A percentile compares a stretch with the other conserved stretches of the same genome.
Evolutionary conservation across 2,888 invertebrate genomes (phyloP).

Genomic region (Vanessa cardui): DNA sequence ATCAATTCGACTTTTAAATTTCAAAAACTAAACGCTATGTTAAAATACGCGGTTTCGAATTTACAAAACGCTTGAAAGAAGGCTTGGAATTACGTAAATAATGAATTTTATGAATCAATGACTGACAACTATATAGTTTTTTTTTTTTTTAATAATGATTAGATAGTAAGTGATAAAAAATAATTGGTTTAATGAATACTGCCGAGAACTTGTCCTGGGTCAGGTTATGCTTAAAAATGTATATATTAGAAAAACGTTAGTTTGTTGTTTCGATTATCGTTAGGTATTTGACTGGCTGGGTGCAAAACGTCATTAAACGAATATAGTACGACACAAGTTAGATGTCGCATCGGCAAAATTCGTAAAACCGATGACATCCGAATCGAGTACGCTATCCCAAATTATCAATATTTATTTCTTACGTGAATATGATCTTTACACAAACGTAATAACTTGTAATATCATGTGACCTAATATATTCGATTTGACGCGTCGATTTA

Average conservation of each 20-base stretch:
- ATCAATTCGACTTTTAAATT: too few species aligned
- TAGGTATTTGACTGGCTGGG: not conserved
- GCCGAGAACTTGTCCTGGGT: conserved; percentile 31
- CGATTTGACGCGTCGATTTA: too few species aligned
- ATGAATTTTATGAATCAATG: not conserved
- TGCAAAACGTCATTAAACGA: not conserved
- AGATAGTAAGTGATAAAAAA: not conserved
- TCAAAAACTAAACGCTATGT: not conserved
- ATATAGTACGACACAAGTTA: too few species aligned
- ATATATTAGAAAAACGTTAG: conserved; percentile 16
- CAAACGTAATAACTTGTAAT: too few species aligned
- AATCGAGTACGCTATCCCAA: too few species aligned
- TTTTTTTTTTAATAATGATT: not conserved
- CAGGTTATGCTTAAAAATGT: conserved; percentile 18
- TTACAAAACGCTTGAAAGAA: too few species aligned
- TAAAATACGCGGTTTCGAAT: not conserved
- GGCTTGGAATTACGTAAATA: not conserved
- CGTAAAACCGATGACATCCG: too few species aligned
- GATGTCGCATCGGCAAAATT: too few species aligned
- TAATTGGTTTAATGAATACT: conserved; percentile 13
- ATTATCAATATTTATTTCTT: too few species aligned
- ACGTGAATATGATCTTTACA: too few species aligned
- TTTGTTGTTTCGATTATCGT: not conserved
- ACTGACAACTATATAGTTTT: not conserved
- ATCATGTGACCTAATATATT: too few species aligned